Evolutionary conservation across 2,113 vertebrate genomes (phyloP).

Genomic region (Circaetus cinerascens): DNA sequence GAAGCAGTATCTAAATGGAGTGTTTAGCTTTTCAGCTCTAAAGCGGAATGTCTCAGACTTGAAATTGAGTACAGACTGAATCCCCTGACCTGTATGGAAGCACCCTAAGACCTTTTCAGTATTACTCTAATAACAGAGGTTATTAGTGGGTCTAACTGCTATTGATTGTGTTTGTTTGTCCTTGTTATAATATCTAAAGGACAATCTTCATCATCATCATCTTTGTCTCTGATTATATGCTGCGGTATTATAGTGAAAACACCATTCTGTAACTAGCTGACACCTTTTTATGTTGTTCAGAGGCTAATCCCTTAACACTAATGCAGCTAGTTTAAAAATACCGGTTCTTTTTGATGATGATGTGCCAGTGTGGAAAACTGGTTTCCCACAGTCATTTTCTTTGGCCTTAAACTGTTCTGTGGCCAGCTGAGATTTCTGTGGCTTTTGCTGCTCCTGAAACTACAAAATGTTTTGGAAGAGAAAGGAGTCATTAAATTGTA

Average conservation of each 20-base stretch:
- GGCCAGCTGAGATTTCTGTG: not conserved
- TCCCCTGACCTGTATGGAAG: not conserved
- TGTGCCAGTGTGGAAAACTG: not conserved
- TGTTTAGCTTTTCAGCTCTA: not conserved
- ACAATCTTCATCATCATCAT: not conserved
- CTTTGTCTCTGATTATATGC: not conserved
- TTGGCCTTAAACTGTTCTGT: not conserved
- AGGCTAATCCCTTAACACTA: not conserved
- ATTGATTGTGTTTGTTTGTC: not conserved
- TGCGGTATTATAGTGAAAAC: not conserved
- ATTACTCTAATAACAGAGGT: not conserved
- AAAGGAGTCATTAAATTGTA: not conserved
- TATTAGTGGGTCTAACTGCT: not conserved
- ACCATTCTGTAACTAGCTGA: not conserved
- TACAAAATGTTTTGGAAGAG: not conserved
- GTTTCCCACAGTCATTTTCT: not conserved
- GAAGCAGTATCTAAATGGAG: not conserved
- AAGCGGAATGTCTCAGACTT: not conserved
- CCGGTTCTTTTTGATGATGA: not conserved
- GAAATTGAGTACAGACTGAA: not conserved
- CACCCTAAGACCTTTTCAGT: not conserved
- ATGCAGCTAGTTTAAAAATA: not conserved
- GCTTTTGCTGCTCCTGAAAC: not conserved
- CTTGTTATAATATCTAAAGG: not conserved
- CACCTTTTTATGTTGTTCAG: not conserved